Percentiles rank a stretch among this genome's conserved stretches.
phyloP scores from a whole-genome alignment of 2,113 vertebrate genomes.

The Sinocyclocheilus rhinocerous region DNA sequence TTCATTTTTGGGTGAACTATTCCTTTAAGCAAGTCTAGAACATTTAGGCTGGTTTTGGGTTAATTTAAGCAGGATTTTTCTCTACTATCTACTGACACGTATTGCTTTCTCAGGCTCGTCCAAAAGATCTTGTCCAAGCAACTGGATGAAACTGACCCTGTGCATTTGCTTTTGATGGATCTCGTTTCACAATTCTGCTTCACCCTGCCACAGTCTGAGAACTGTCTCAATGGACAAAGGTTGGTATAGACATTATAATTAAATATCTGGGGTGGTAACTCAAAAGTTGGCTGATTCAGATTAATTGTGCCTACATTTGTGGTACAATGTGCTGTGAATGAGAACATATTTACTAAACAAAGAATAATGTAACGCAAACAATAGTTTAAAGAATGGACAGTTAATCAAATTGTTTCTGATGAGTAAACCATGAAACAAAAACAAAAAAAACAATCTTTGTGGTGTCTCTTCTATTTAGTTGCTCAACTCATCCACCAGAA shows the following conservation, averaged over 20 bases:
- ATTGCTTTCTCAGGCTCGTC: slow-evolving; percentile 45
- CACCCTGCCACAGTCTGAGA: slow-evolving; percentile 46
- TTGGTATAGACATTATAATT: slow-evolving; percentile 51
- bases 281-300: not conserved
- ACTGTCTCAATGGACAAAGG: slow-evolving; percentile 59
- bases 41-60: not conserved
- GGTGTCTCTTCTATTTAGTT: slow-evolving; percentile 21
- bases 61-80: not conserved
- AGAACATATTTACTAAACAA: not conserved
- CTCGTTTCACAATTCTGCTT: slow-evolving; percentile 72
- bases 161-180: slow-evolving; percentile 63
- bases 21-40: not conserved
- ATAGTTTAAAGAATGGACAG: not conserved
- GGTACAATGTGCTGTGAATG: not conserved
- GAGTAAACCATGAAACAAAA: slow-evolving; percentile 6
- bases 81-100: not conserved
- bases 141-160: not conserved
- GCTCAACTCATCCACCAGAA: slow-evolving; percentile 50
- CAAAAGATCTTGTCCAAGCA: slow-evolving; percentile 58
- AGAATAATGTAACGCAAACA: not conserved
- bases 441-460: not conserved
- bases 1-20: no score
- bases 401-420: not conserved
- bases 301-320: not conserved
- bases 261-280: not conserved